Evolutionary conservation across 2,113 vertebrate genomes (phyloP).

Genomic region (Epinephelus lanceolatus): DNA sequence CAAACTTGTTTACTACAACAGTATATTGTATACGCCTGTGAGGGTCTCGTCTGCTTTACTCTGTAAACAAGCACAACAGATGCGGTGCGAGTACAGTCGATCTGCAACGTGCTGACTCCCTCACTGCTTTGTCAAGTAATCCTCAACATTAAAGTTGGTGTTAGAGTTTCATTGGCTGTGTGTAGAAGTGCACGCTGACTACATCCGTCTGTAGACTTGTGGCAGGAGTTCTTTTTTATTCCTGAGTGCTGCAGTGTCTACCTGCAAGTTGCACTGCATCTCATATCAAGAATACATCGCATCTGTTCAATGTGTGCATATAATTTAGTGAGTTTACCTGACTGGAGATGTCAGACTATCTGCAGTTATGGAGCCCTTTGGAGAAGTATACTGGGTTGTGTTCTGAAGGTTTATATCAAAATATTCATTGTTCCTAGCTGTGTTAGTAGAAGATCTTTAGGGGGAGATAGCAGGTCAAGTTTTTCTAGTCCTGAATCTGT

Average conservation of each 20-base stretch:
- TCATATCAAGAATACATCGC: neutral
- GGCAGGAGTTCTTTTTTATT: neutral
- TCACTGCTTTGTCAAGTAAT: neutral
- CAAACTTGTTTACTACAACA: neutral
- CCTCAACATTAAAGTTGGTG: slow-evolving; percentile 1
- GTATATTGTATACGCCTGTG: neutral
- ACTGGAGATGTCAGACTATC: neutral
- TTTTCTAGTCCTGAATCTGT: too few relatives aligned
- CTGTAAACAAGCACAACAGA: slow-evolving; percentile 15
- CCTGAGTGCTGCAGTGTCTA: neutral
- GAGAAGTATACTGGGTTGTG: neutral
- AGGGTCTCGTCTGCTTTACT: neutral
- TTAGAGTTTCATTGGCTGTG: neutral
- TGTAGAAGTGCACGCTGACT: neutral
- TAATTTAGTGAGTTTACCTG: neutral
- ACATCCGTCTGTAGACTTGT: neutral
- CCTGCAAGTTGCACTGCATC: neutral
- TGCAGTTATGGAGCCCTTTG: too few relatives aligned
- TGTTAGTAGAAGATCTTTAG: too few relatives aligned
- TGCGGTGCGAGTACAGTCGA: neutral
- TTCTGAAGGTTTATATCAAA: neutral
- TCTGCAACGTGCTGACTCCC: slow-evolving; percentile 2
- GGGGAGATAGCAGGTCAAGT: too few relatives aligned
- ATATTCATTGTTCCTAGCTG: neutral
- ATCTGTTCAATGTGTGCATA: neutral